These are phyloP conservation scores for Nyleta sp. DNA, from an alignment of 2,888 invertebrate genomes.

Conservation along the genomic window DNA sequence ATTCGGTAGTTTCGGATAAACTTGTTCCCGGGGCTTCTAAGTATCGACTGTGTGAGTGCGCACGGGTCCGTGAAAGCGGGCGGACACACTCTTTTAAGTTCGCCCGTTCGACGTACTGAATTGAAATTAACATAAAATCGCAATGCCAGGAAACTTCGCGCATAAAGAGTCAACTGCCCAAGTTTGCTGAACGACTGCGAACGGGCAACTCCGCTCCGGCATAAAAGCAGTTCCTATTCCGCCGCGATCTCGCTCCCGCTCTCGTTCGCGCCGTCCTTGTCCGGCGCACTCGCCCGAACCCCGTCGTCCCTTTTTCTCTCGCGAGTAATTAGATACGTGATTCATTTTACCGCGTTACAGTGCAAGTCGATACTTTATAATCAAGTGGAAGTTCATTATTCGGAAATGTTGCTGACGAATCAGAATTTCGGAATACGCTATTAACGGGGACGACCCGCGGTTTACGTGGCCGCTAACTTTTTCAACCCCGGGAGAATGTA, in stretches of 20 bases:
- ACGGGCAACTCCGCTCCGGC: constrained; percentile 75
- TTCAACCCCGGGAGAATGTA: constrained; percentile 22
- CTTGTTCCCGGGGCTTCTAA: constrained; percentile 70
- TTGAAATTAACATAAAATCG: constrained; percentile 82
- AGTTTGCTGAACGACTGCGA: constrained; percentile 78
- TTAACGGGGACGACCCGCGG: constrained; percentile 27
- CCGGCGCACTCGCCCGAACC: background rate
- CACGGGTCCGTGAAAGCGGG: constrained; percentile 66
- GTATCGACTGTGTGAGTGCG: constrained; percentile 68
- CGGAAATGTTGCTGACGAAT: constrained; percentile 43
- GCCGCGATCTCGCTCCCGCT: constrained; percentile 45
- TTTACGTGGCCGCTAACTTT: constrained; percentile 26
- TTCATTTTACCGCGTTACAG: constrained; percentile 63
- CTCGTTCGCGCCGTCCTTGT: constrained; percentile 51
- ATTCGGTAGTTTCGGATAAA: constrained; percentile 77
- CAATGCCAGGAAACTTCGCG: constrained; percentile 80
- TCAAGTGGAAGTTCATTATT: constrained; percentile 54
- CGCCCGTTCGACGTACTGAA: constrained; percentile 76
- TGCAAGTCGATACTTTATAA: constrained; percentile 56
- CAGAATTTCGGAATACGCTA: constrained; percentile 26
- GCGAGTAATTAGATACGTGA: constrained; percentile 73
- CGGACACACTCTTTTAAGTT: constrained; percentile 75
- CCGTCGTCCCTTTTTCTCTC: constrained; percentile 17
- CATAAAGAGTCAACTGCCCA: constrained; percentile 81
- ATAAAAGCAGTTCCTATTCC: constrained; percentile 71